Conservation (phyloP, 2,888 invertebrate genomes). For the Microdon myrmicae region DNA sequence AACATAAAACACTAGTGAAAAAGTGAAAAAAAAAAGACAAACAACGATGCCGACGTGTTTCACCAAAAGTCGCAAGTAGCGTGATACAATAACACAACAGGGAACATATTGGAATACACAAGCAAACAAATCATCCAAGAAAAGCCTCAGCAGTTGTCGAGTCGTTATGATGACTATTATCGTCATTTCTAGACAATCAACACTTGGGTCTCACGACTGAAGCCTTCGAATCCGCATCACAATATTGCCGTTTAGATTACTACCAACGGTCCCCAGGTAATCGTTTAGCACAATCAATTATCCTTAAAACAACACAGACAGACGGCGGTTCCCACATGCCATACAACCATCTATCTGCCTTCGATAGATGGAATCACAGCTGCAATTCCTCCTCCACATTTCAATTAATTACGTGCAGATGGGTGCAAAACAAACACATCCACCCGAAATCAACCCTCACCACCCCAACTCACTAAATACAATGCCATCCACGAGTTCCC, state of each 20-base stretch:
- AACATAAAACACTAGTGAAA: too few relatives aligned
- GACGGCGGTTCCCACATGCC: conserved; percentile 36
- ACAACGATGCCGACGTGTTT: conserved; percentile 41
- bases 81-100: conserved; percentile 22
- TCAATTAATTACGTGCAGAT: conserved; percentile 52
- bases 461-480: too few relatives aligned
- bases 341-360: conserved; percentile 25
- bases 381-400: conserved; percentile 29
- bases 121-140: conserved; percentile 8
- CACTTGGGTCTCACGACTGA: conserved; percentile 35
- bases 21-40: too few relatives aligned
- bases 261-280: conserved; percentile 24
- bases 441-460: conserved; percentile 15
- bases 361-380: conserved; percentile 36
- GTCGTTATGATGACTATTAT: conserved; percentile 44
- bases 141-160: conserved; percentile 47
- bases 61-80: conserved; percentile 48
- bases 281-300: conserved; percentile 52
- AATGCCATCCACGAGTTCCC: too few relatives aligned
- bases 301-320: conserved; percentile 47
- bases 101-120: background rate
- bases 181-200: conserved; percentile 41
- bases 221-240: conserved; percentile 21
- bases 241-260: conserved; percentile 34
- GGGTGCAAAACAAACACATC: conserved; percentile 43